Evolutionary conservation across 2,888 invertebrate genomes (phyloP), one percentile per base, ranked within the genome.

Genomic region (Stenurella melanura): DNA sequence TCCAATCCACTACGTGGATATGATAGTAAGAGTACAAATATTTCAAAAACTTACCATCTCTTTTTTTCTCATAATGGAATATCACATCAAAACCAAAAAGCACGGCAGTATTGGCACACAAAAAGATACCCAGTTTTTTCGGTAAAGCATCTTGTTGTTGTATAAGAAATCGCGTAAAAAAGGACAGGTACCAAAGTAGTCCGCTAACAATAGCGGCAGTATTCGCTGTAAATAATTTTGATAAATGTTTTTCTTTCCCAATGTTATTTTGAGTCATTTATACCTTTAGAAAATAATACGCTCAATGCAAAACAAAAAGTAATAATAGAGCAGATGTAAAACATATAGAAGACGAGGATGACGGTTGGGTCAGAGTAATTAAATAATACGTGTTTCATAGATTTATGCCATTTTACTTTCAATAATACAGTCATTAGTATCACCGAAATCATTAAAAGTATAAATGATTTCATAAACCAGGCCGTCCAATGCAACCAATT

Each of bases 401-500:
- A 19, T 3, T 26, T 81, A 76, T 88, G 88, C 89, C 89, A 90
- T 67, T 78, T 83, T 5, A 87, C 82, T 82, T 87, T 93, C 66
- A 93, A 82, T 63, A 94, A 84, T 0, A 92, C 78, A 0, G 92
- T 90, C 26, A 94, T 91, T 0, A 94, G 82, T 19, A 91, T 82
- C 0, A 93, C 90, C 0, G 94, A 92, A 58, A 95, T 87, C 0
- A 93, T 83, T 34, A 95, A 90, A 87, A 93, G 94, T 10, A 93
- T 83, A 82, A 95, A 93, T 78, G 94, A 93, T 87, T 96, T 96
- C 64, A 93, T 90, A 88, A 96, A 96, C 96, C 96, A 96, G 0
- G 96, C 96, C 0, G 91, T 89, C 96, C 97, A 97, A 86, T 97
- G 96, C 64, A 96, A 88, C 94, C 95, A 96, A 82, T 94, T 94